Base-by-base conservation (phyloP, 2,888 invertebrate genomes). In the Glomeris marginata region DNA sequence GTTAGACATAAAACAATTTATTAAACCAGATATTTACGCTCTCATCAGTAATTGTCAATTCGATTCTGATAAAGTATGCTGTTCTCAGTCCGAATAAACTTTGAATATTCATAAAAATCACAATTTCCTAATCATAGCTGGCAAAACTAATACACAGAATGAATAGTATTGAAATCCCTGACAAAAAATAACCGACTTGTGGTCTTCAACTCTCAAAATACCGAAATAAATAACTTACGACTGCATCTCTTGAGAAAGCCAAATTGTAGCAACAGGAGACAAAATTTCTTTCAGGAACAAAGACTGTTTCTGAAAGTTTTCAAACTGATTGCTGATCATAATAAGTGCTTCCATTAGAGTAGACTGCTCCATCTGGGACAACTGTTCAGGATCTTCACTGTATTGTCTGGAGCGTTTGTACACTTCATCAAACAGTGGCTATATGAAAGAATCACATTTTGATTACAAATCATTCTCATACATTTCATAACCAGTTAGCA, bases 351-450 rank as follows among this genome's bases (percentile, higher is more conserved):
- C 87, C 61, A 57, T n/a, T 35, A 92, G 66, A 1, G 85, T 84
- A 45, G 84, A 80, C 59, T 83, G 80, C 67, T 88, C 88, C 70
- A 85, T 76, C 53, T 81, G 80, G 54, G 83, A 83, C 47, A 90
- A 73, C 58, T 67, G 77, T 6, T 72, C 71, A 28, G 70, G 69
- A 54, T 81, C 78, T 45, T 77, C 74, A 3, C 81, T 75, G 49
- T 90, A 71, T 52, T 76, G 76, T 49, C 79, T 77, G 2, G 85
- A 78, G 57, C 84, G 78, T 8, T 77, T 75, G 62, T 84, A 81
- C 55, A 92, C 80, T 54, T 85, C 81, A 47, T 84, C 82, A 67
- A 91, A 92, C 36, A 85, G 81, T 1, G 88, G 87, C 62, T 63
- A 54, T 18, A 48, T 5, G 15, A 11, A 34, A 16, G 43, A 49